phyloP scores from a whole-genome alignment of 2,797 vertebrate genomes.

The Fistularia commersonii region DNA sequence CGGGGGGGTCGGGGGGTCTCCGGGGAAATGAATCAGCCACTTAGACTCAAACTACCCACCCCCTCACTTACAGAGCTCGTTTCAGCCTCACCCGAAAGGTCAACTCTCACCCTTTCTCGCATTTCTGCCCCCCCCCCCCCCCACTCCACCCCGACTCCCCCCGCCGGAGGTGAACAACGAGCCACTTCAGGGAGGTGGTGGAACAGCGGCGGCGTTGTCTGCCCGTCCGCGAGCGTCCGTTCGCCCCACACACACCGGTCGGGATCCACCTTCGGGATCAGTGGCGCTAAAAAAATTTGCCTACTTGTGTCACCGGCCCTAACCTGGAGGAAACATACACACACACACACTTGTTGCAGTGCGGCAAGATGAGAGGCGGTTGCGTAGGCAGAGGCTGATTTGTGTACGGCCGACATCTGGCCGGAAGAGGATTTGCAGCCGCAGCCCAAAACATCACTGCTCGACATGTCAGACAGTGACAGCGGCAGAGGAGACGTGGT shows the following conservation, averaged over 20 bases:
- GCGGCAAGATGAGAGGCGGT: slow-evolving; percentile 30
- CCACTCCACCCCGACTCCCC: slow-evolving; percentile 43
- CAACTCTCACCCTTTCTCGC: slow-evolving; percentile 67
- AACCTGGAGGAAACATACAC: neutral
- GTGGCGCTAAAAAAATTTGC: too few species aligned
- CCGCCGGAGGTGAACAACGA: slow-evolving; percentile 58
- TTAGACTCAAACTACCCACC: slow-evolving; percentile 63
- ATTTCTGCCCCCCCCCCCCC: slow-evolving; percentile 48
- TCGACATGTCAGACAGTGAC: too few species aligned
- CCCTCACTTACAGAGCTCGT: slow-evolving; percentile 66
- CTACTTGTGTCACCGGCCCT: too few species aligned
- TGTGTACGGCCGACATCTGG: slow-evolving; percentile 68
- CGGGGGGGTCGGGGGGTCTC: slow-evolving; percentile 39
- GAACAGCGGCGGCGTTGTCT: slow-evolving; percentile 27
- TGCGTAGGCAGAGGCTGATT: slow-evolving; percentile 31
- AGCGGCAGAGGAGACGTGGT: too few species aligned
- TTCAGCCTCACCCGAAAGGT: slow-evolving; percentile 64
- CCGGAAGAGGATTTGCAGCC: slow-evolving; percentile 72
- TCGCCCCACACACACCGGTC: slow-evolving; percentile 1
- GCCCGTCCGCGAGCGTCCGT: too few species aligned
- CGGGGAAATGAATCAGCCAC: slow-evolving; percentile 73
- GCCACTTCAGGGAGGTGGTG: slow-evolving; percentile 50
- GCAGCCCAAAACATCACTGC: too few species aligned
- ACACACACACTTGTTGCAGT: slow-evolving; percentile 44
- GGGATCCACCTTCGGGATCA: too few species aligned